These are phyloP conservation scores for Piaya cayana DNA, from an alignment of 2,113 vertebrate genomes.

Conservation along the genomic window DNA sequence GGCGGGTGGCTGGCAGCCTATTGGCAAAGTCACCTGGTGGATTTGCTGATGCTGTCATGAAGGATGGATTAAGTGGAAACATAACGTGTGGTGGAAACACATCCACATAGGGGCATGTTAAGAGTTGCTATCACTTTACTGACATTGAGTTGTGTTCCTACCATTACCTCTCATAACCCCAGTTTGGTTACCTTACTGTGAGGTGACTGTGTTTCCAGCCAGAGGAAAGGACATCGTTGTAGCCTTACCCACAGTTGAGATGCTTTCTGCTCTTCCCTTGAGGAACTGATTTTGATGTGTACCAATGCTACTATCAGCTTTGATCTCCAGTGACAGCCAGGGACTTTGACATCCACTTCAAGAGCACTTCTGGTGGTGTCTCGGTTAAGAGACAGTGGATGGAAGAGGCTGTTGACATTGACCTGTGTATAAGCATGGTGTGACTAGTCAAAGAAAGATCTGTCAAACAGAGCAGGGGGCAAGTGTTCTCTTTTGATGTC, in stretches of 20 bases:
- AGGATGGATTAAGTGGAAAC: neutral
- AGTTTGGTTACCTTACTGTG: neutral
- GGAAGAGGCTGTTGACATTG: neutral
- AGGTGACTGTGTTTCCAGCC: neutral
- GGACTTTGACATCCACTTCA: neutral
- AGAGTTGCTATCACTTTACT: neutral
- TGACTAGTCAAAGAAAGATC: neutral
- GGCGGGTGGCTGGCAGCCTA: accelerated
- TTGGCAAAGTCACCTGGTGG: neutral
- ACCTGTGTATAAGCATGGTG: accelerated
- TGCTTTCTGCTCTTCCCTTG: neutral
- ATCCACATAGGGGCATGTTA: neutral
- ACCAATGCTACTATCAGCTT: neutral
- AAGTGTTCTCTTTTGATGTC: neutral
- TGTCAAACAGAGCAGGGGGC: accelerated
- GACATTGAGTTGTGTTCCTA: neutral
- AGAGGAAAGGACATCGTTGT: accelerated
- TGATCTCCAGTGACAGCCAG: neutral
- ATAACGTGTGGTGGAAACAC: neutral
- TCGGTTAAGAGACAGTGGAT: neutral
- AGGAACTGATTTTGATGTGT: neutral
- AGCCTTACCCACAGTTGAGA: accelerated
- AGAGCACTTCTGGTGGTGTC: neutral
- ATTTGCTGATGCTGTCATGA: neutral
- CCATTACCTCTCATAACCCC: neutral